phyloP scores from a whole-genome alignment of 2,113 vertebrate species.

The Aptenodytes patagonicus region DNA sequence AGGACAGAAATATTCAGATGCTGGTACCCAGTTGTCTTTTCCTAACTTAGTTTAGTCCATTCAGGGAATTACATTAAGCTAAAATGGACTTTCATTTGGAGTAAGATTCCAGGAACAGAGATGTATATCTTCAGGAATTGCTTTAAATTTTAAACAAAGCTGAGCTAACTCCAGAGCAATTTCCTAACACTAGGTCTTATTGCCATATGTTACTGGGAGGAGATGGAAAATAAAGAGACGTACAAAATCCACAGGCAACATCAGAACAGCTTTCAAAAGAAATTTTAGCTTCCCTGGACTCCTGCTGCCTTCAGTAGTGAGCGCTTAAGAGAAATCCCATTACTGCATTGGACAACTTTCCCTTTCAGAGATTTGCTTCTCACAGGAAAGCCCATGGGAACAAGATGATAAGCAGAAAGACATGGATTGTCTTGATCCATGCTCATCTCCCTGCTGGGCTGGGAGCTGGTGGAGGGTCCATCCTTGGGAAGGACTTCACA shows the following conservation, averaged over 20 bases:
- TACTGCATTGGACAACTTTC: not conserved
- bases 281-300: not conserved
- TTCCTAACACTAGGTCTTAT: not conserved
- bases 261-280: not conserved
- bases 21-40: not conserved
- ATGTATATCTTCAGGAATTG: not conserved
- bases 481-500: not conserved
- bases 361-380: not conserved
- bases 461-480: not conserved
- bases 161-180: not conserved
- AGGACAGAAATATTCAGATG: not conserved
- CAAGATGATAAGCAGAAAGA: not conserved
- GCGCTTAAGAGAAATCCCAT: not conserved
- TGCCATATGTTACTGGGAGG: not conserved
- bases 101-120: not conserved
- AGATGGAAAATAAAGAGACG: not conserved
- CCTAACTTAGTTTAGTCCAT: not conserved
- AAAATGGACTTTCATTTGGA: not conserved
- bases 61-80: not conserved
- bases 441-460: accelerated
- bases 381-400: constrained; percentile 21
- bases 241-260: not conserved
- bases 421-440: accelerated
- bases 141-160: not conserved
- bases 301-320: not conserved